Percentiles rank a stretch among this genome's conserved stretches.
Evolutionary conservation across 2,113 vertebrate genomes (phyloP).

Genomic region (Mus pahari): DNA sequence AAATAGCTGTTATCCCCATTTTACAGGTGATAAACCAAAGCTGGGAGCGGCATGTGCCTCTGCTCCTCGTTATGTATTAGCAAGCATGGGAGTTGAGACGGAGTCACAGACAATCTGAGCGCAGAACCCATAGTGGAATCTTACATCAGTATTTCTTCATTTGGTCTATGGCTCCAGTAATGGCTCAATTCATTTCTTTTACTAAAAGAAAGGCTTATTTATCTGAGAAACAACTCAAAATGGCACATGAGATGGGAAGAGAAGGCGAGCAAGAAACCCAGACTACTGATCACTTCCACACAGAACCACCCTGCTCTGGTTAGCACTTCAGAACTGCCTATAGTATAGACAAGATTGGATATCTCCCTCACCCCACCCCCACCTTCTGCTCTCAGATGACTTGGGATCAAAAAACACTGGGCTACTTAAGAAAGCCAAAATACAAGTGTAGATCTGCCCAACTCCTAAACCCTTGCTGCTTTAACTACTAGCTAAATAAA

Average conservation of each 20-base stretch:
- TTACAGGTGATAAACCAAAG: not conserved
- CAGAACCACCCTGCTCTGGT: not conserved
- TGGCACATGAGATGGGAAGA: not conserved
- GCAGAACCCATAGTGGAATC: not conserved
- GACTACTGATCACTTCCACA: not conserved
- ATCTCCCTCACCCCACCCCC: not conserved
- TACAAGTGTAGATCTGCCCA: not conserved
- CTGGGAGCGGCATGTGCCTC: not conserved
- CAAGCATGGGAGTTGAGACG: not conserved
- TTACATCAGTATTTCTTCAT: conserved; percentile 1
- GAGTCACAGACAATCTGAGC: conserved; percentile 16
- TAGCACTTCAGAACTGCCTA: not conserved
- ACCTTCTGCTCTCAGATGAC: not conserved
- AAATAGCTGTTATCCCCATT: not conserved
- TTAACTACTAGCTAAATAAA: conserved; percentile 41
- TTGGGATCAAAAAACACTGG: not conserved
- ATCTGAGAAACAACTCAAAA: not conserved
- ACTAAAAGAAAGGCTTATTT: not conserved
- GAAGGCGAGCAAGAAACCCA: not conserved
- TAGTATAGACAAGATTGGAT: not conserved
- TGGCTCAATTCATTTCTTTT: conserved; percentile 29
- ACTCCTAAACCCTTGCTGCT: not conserved
- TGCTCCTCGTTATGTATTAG: not conserved
- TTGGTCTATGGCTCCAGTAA: not conserved
- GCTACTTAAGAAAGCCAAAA: not conserved